Conservation (phyloP, 2,113 vertebrate genomes). For the Fulica atra region DNA sequence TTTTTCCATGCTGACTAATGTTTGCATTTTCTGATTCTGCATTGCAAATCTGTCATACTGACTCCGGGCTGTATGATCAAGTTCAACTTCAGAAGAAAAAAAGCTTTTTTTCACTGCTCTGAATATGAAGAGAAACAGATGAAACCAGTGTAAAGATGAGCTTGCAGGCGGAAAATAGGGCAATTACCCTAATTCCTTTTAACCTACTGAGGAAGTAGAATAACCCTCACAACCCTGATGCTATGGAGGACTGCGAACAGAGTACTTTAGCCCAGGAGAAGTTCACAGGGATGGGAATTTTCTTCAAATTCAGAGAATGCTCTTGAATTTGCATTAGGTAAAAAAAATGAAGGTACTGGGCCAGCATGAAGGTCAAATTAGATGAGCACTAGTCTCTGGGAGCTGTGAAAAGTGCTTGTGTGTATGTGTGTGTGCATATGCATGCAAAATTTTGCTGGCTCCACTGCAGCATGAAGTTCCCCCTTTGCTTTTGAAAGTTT, state of each 20-base stretch:
- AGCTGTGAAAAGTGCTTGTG: not conserved
- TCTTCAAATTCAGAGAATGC: not conserved
- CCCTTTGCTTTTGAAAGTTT: not conserved
- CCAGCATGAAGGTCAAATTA: not conserved
- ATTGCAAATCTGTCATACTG: not conserved
- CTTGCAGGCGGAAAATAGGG: not conserved
- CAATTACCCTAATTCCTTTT: not conserved
- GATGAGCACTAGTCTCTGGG: not conserved
- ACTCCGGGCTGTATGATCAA: not conserved
- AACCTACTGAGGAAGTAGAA: not conserved
- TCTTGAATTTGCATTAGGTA: not conserved
- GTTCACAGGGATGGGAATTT: not conserved
- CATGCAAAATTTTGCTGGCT: not conserved
- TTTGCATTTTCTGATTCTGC: not conserved
- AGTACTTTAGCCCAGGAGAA: not conserved
- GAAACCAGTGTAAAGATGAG: not conserved
- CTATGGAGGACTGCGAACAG: not conserved
- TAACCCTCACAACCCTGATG: not conserved
- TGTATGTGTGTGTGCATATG: rapidly evolving
- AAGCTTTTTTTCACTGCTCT: not conserved
- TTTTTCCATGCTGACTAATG: not conserved
- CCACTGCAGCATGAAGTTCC: not conserved
- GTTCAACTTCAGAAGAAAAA: not conserved
- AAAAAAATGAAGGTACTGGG: not conserved
- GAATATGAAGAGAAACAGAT: not conserved